Percentiles rank a stretch among this genome's conserved stretches.
Evolutionary conservation across 2,797 vertebrate species (phyloP).

Genomic region (Sparus aurata): DNA sequence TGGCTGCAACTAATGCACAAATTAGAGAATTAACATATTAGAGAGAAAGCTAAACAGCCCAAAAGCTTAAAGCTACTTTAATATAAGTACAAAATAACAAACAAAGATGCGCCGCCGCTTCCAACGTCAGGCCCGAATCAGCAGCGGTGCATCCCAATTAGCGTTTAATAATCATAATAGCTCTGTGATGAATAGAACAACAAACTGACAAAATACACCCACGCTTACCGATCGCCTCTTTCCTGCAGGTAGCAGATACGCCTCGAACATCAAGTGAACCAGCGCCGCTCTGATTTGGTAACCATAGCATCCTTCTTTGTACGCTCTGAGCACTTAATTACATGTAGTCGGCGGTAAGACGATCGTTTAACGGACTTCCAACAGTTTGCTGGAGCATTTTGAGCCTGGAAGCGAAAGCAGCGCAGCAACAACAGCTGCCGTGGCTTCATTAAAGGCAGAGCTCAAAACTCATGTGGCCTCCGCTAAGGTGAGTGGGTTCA

Average conservation of each 20-base stretch:
- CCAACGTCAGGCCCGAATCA: constrained; percentile 20
- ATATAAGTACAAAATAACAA: constrained; percentile 4
- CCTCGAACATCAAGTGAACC: neutral
- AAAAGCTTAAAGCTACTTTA: constrained; percentile 2
- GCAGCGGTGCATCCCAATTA: constrained; percentile 3
- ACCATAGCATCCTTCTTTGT: constrained; percentile 16
- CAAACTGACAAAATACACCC: constrained; percentile 14
- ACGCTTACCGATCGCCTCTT: neutral
- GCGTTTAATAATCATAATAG: constrained; percentile 9
- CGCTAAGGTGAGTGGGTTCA: constrained; percentile 21
- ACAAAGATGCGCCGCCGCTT: neutral
- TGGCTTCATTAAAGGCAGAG: constrained; percentile 43
- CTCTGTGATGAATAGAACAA: constrained; percentile 3
- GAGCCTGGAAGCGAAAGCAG: neutral
- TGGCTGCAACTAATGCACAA: neutral
- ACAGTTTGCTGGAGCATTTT: constrained; percentile 7
- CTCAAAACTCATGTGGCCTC: constrained; percentile 1
- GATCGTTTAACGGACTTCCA: neutral
- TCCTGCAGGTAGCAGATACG: constrained; percentile 1
- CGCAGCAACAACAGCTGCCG: constrained; percentile 22
- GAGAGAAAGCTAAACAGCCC: too few relatives aligned
- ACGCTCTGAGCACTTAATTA: neutral
- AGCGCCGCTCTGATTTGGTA: neutral
- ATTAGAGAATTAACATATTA: too few relatives aligned
- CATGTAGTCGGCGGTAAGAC: neutral